Conservation (phyloP, 2,113 vertebrate genomes). For the Aldabrachelys gigantea region DNA sequence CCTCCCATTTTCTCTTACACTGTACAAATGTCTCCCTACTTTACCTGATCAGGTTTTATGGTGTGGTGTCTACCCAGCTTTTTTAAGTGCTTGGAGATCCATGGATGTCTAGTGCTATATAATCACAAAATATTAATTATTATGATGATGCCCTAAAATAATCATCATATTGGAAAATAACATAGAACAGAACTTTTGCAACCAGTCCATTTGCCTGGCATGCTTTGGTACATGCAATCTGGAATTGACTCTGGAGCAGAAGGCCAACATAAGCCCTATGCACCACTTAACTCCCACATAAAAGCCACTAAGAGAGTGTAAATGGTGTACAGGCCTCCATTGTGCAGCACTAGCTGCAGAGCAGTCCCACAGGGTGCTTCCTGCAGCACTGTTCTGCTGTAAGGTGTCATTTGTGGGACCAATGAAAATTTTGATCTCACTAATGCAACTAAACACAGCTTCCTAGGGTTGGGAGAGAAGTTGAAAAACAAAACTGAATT, state of each 20-base stretch:
- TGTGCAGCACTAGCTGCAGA: not conserved
- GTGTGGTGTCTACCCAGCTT: not conserved
- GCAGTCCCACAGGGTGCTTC: not conserved
- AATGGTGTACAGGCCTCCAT: not conserved
- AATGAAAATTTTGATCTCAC: conserved; percentile 28
- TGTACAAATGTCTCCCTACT: not conserved
- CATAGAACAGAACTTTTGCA: conserved; percentile 30
- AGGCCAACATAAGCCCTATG: conserved; percentile 7
- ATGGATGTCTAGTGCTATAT: not conserved
- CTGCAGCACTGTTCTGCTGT: not conserved
- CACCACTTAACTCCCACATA: conserved; percentile 52
- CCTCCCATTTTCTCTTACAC: not conserved
- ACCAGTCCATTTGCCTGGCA: not conserved
- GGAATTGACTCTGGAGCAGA: conserved; percentile 36
- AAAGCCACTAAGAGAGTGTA: conserved; percentile 44
- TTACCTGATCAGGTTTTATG: conserved; percentile 11
- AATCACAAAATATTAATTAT: conserved; percentile 13
- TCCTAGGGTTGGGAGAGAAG: conserved; percentile 31
- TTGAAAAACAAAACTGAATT: conserved; percentile 39
- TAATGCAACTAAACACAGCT: not conserved
- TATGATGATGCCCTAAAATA: not conserved
- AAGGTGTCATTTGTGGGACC: not conserved
- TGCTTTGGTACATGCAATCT: conserved; percentile 14
- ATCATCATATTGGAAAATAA: conserved; percentile 3
- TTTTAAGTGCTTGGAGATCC: not conserved